Conservation (phyloP, 2,888 invertebrate genomes). For the Erpobdella octoculata region DNA sequence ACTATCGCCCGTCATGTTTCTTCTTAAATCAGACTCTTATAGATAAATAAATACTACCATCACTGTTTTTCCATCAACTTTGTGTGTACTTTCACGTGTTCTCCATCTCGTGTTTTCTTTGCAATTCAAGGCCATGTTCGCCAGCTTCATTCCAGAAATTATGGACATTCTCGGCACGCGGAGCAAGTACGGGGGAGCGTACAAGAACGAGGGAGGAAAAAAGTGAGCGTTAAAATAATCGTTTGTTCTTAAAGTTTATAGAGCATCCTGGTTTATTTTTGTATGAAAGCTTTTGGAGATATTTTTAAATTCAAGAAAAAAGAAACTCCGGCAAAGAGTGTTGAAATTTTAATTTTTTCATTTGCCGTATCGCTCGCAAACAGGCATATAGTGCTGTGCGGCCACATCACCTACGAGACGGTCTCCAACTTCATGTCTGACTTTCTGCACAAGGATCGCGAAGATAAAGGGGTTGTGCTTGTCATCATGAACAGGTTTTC, state of each 20-base stretch:
- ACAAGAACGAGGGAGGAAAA: conserved; percentile 99
- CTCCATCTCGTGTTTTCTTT: too few relatives aligned
- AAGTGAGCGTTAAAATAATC: conserved; percentile 60
- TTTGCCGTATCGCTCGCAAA: background rate
- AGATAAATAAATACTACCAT: too few relatives aligned
- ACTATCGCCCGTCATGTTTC: too few relatives aligned
- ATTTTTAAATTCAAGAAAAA: background rate
- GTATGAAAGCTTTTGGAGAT: background rate
- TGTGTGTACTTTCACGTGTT: too few relatives aligned
- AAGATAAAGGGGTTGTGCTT: conserved; percentile 98
- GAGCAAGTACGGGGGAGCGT: conserved; percentile 98
- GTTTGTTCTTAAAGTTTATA: background rate
- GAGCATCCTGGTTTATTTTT: background rate
- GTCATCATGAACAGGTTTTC: conserved; percentile 99
- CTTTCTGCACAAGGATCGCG: conserved; percentile 98
- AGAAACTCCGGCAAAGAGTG: background rate
- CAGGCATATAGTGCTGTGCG: conserved; percentile 28
- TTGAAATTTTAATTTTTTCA: background rate
- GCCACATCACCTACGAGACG: conserved; percentile 97
- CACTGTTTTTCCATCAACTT: too few relatives aligned
- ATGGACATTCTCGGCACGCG: conserved; percentile 98
- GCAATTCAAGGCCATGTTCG: conserved; percentile 85
- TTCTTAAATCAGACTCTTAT: too few relatives aligned
- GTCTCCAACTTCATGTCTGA: conserved; percentile 99
- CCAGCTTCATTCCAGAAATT: conserved; percentile 99